These are phyloP conservation scores for Nothocercus nigrocapillus DNA, from an alignment of 2,113 vertebrate species.

Conservation along the genomic window DNA sequence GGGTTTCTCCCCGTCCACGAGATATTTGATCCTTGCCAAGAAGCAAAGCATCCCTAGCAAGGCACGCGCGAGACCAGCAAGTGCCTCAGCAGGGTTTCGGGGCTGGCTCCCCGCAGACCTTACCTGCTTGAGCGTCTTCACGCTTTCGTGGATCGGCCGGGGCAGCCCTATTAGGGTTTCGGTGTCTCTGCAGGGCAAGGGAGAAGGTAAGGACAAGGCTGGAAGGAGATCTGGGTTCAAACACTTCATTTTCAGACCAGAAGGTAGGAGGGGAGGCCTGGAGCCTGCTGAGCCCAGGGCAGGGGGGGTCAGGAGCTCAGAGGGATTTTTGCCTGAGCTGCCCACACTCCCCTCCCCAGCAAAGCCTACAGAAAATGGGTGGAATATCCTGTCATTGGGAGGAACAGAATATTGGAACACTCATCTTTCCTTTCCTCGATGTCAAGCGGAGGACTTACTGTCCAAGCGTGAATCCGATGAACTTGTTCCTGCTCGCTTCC, in stretches of 20 bases:
- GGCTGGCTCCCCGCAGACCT: background rate
- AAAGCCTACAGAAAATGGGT: background rate
- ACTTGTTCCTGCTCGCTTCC: slow-evolving; percentile 96
- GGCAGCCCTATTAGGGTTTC: slow-evolving; percentile 95
- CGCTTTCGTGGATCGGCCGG: slow-evolving; percentile 94
- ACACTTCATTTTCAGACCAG: background rate
- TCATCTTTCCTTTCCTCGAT: too few relatives aligned
- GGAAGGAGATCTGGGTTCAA: background rate
- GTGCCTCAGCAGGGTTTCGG: background rate
- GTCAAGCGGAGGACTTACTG: slow-evolving; percentile 82
- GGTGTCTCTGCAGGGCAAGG: slow-evolving; percentile 82
- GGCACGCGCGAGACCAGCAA: background rate
- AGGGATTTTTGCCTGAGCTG: accelerated
- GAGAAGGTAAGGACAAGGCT: accelerated
- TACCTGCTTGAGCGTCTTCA: slow-evolving; percentile 97
- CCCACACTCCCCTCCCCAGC: background rate
- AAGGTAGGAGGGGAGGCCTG: background rate
- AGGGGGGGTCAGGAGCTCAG: background rate
- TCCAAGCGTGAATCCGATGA: slow-evolving; percentile 96
- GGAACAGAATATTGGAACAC: too few relatives aligned
- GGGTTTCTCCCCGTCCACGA: background rate
- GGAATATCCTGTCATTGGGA: background rate
- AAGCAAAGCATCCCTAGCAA: background rate
- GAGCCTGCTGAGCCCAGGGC: background rate
- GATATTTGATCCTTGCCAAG: background rate